Percentiles rank a stretch among this genome's conserved stretches.
These are phyloP conservation scores for Odontamblyopus lacepedii DNA, from an alignment of 2,797 vertebrate species.

Conservation along the genomic window DNA sequence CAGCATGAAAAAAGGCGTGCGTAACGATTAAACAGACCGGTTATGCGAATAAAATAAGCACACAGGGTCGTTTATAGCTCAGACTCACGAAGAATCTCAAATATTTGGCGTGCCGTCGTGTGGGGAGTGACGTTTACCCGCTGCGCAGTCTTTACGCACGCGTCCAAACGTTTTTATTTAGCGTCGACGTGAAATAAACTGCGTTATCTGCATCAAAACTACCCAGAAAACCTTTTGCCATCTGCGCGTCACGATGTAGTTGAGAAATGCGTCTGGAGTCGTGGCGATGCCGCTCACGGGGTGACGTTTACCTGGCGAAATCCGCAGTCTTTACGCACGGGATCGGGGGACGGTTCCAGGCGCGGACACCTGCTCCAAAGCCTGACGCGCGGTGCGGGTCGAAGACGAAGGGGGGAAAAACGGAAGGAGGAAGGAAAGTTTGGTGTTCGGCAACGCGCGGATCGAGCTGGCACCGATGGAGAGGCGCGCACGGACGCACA, in stretches of 20 bases:
- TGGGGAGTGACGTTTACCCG: background rate
- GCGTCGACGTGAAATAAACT: background rate
- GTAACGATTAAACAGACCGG: too few species aligned
- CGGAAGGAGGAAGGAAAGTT: background rate
- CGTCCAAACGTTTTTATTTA: background rate
- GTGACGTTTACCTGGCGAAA: background rate
- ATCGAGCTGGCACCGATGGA: background rate
- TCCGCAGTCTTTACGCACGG: slow-evolving; percentile 4
- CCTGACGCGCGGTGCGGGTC: background rate
- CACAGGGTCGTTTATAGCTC: too few species aligned
- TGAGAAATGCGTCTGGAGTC: background rate
- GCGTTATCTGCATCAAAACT: background rate
- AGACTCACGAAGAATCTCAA: background rate
- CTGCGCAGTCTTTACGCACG: slow-evolving; percentile 1
- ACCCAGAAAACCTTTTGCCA: background rate
- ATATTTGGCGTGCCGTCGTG: background rate
- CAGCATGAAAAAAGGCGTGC: too few species aligned
- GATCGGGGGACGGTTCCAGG: background rate
- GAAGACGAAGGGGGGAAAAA: background rate
- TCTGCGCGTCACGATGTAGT: background rate
- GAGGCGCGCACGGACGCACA: background rate
- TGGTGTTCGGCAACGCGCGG: background rate
- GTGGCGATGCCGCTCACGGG: background rate
- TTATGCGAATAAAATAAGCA: too few species aligned
- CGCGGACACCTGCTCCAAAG: background rate